Percentiles rank a stretch among this genome's conserved stretches.
These are phyloP conservation scores for Stichopus horrens DNA, from an alignment of 53 echinoderm and acorn worm species.

Conservation along the genomic window DNA sequence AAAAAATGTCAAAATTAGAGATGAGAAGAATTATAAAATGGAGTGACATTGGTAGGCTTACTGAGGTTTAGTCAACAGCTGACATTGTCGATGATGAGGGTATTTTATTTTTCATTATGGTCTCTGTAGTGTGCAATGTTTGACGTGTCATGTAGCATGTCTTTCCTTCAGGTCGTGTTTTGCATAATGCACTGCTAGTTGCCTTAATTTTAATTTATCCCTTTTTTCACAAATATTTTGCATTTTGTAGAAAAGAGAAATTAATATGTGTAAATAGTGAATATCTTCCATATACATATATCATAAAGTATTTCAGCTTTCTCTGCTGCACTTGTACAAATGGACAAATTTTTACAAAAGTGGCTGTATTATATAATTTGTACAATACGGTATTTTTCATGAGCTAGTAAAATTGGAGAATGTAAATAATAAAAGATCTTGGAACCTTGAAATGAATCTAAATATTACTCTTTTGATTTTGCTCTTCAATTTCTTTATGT, in stretches of 20 bases:
- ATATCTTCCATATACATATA: slow-evolving; percentile 26
- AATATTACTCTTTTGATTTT: background rate
- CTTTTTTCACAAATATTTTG: slow-evolving; percentile 23
- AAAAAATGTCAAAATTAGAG: too few species aligned
- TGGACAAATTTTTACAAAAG: background rate
- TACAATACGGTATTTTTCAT: slow-evolving; percentile 35
- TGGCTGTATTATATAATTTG: slow-evolving; percentile 2
- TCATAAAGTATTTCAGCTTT: slow-evolving; percentile 10
- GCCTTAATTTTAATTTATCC: slow-evolving; percentile 33
- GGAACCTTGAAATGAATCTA: background rate
- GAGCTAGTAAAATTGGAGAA: background rate
- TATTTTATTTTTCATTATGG: background rate
- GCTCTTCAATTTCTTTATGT: background rate
- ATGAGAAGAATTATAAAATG: too few species aligned
- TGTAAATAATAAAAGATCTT: slow-evolving; percentile 7
- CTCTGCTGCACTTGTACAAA: slow-evolving; percentile 22
- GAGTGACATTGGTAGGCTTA: too few species aligned
- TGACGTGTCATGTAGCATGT: background rate
- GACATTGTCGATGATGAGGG: background rate
- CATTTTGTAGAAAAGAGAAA: slow-evolving; percentile 26
- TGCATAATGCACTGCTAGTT: slow-evolving; percentile 39
- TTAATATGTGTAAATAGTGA: slow-evolving; percentile 18
- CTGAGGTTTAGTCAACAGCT: too few species aligned
- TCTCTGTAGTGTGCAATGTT: slow-evolving; percentile 13
- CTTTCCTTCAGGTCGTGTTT: slow-evolving; percentile 20